Evolutionary conservation across 2,888 invertebrate species (phyloP).

Genomic region (Odontocerum albicorne): DNA sequence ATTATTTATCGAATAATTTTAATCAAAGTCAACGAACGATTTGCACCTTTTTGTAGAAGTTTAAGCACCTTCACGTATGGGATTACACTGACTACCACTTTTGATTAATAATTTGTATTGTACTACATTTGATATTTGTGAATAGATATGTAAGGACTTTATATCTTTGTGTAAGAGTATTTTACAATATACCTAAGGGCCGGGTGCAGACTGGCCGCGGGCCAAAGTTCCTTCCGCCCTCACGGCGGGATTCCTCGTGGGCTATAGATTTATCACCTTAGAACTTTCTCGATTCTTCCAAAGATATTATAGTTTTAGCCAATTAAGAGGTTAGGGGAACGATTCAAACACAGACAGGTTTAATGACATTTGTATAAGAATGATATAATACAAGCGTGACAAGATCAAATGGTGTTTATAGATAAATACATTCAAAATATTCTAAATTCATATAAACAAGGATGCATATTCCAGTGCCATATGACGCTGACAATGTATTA

Average conservation of each 20-base stretch:
- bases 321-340: slow-evolving; percentile 16
- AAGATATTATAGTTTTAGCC: slow-evolving; percentile 15
- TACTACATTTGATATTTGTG: no score
- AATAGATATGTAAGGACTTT: background rate
- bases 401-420: slow-evolving; percentile 31
- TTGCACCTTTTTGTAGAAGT: no score
- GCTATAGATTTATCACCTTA: slow-evolving; percentile 9
- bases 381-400: slow-evolving; percentile 24
- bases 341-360: slow-evolving; percentile 34
- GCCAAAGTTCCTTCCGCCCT: slow-evolving; percentile 4
- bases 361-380: slow-evolving; percentile 27
- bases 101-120: no score
- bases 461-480: slow-evolving; percentile 32
- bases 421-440: slow-evolving; percentile 34
- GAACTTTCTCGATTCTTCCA: slow-evolving; percentile 22
- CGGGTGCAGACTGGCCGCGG: no score
- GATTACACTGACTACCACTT: no score
- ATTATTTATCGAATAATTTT: no score
- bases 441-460: slow-evolving; percentile 35
- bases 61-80: no score
- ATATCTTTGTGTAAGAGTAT: background rate
- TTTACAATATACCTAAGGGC: background rate
- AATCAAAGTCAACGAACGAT: no score
- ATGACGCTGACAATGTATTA: slow-evolving; percentile 30
- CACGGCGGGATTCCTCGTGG: background rate